Percentiles rank a stretch among this genome's conserved stretches.
Evolutionary conservation across 2,797 vertebrate species (phyloP).

Genomic region (Bradypus variegatus): DNA sequence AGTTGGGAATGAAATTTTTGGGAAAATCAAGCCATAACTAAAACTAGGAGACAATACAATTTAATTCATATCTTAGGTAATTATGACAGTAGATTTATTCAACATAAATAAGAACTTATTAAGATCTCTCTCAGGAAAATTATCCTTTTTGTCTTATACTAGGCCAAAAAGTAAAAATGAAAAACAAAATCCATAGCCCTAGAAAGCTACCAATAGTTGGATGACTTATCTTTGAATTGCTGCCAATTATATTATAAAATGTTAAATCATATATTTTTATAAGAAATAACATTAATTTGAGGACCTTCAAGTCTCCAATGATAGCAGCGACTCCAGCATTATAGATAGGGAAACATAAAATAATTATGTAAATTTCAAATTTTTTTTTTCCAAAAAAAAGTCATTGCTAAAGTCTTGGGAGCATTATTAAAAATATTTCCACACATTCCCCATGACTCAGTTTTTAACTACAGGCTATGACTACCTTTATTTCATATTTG

Average conservation of each 20-base stretch:
- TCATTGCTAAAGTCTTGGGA: not conserved
- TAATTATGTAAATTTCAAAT: not conserved
- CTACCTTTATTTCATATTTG: not conserved
- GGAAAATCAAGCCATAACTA: conserved; percentile 43
- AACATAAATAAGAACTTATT: conserved; percentile 37
- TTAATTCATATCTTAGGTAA: conserved; percentile 52
- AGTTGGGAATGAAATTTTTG: not conserved
- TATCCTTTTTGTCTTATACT: conserved; percentile 47
- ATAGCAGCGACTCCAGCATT: conserved; percentile 38
- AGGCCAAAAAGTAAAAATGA: not conserved
- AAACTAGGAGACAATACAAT: conserved; percentile 49
- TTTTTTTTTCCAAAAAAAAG: not conserved
- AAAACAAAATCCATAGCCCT: conserved; percentile 36
- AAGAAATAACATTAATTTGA: conserved; percentile 26
- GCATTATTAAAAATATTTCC: conserved; percentile 2
- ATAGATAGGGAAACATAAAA: conserved; percentile 45
- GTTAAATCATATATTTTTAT: not conserved
- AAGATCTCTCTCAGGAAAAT: conserved; percentile 49
- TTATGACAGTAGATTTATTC: conserved; percentile 28
- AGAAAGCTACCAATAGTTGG: conserved; percentile 43
- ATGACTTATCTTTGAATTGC: conserved; percentile 60
- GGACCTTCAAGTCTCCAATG: not conserved
- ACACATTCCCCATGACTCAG: not conserved
- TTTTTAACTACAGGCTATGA: not conserved
- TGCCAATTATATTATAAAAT: conserved; percentile 56